Conservation (phyloP, 1,140 invertebrate species). For the Thaumatotibia leucotreta region DNA sequence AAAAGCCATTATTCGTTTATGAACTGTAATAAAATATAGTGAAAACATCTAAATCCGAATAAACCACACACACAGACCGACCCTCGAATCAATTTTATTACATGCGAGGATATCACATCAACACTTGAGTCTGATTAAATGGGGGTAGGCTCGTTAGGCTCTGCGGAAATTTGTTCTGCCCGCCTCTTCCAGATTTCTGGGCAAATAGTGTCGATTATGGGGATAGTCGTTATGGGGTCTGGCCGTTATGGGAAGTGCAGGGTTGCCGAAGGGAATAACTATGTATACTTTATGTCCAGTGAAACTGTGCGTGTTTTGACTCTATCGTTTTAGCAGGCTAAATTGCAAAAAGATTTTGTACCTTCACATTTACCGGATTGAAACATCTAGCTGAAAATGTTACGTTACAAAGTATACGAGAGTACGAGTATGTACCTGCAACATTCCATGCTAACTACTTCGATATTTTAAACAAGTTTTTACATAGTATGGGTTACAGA, state of each 20-base stretch:
- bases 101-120: constrained; percentile 43
- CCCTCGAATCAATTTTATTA: constrained; percentile 11
- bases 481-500: too few relatives aligned
- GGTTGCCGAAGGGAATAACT: not conserved
- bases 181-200: constrained; percentile 47
- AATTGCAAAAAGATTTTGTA: too few relatives aligned
- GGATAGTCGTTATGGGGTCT: constrained; percentile 5
- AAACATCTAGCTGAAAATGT: too few relatives aligned
- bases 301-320: too few relatives aligned
- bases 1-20: not conserved
- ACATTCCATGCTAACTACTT: too few relatives aligned
- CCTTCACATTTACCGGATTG: too few relatives aligned
- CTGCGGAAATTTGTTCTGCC: constrained; percentile 57
- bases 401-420: too few relatives aligned
- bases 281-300: not conserved
- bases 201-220: constrained; percentile 47
- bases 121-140: constrained; percentile 64
- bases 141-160: constrained; percentile 47
- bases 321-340: too few relatives aligned
- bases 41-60: not conserved
- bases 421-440: too few relatives aligned
- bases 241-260: not conserved
- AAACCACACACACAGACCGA: constrained; percentile 3
- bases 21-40: not conserved
- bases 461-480: too few relatives aligned